These are phyloP conservation scores for Bovichtus diacanthus DNA, from an alignment of 2,797 vertebrate species.

Conservation along the genomic window DNA sequence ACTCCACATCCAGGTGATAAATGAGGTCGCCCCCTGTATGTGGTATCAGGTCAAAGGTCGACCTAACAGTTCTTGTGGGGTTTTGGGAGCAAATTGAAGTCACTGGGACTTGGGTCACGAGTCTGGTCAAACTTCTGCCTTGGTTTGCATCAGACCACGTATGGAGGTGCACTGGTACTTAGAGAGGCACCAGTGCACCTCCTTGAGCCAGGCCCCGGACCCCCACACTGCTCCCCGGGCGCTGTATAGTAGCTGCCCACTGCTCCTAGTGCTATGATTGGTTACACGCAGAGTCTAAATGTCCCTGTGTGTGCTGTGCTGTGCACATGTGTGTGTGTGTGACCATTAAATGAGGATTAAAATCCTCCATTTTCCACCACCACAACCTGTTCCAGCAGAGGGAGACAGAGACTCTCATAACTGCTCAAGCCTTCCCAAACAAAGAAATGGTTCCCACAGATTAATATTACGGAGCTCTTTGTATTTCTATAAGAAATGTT, in stretches of 20 bases:
- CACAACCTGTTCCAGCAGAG: conserved; percentile 69
- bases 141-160: too few relatives aligned
- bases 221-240: too few relatives aligned
- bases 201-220: too few relatives aligned
- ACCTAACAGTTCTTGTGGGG: conserved; percentile 59
- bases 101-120: conserved; percentile 41
- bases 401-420: conserved; percentile 76
- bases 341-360: too few relatives aligned
- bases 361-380: too few relatives aligned
- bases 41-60: conserved; percentile 62
- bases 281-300: too few relatives aligned
- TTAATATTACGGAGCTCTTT: background rate
- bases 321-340: too few relatives aligned
- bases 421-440: background rate
- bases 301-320: too few relatives aligned
- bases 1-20: conserved; percentile 78
- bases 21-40: conserved; percentile 75
- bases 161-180: too few relatives aligned
- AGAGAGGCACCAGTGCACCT: too few relatives aligned
- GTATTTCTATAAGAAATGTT: background rate
- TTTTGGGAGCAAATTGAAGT: conserved; percentile 62
- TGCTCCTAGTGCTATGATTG: too few relatives aligned
- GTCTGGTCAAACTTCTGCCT: conserved; percentile 10
- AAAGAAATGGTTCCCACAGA: background rate
- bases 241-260: too few relatives aligned